Percentiles rank a stretch among this genome's conserved stretches.
Conservation (phyloP, 2,888 invertebrate genomes). For the Monochamus alternatus region DNA sequence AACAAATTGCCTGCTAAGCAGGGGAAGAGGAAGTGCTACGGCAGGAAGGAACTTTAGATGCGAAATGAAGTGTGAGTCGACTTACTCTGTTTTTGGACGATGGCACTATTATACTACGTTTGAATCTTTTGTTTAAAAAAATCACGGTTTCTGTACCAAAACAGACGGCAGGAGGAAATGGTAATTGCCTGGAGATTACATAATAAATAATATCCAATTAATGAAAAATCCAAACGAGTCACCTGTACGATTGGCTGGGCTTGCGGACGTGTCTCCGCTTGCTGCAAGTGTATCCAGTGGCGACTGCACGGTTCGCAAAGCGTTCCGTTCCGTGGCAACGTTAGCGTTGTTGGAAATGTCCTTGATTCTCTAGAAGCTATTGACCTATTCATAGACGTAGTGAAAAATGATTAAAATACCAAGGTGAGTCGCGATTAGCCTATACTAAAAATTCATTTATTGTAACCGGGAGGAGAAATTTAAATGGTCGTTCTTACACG, state of each 20-base stretch:
- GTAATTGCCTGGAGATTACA: too few species aligned
- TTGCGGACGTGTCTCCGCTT: not conserved
- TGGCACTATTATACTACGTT: too few species aligned
- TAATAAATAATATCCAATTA: too few species aligned
- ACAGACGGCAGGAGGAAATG: too few species aligned
- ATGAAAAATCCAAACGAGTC: not conserved
- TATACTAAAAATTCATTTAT: not conserved
- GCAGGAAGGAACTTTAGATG: too few species aligned
- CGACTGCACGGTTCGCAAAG: slow-evolving; percentile 24
- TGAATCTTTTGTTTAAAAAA: not conserved
- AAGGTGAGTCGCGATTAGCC: slow-evolving; percentile 24
- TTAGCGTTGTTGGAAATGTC: slow-evolving; percentile 48
- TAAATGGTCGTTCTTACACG: not conserved
- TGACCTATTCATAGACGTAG: slow-evolving; percentile 60
- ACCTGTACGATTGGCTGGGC: not conserved
- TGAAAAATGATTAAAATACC: slow-evolving; percentile 36
- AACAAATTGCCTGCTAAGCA: too few species aligned
- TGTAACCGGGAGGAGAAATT: slow-evolving; percentile 3
- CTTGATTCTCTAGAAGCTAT: slow-evolving; percentile 61
- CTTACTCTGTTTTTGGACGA: too few species aligned
- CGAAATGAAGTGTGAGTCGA: too few species aligned
- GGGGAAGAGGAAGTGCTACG: too few species aligned
- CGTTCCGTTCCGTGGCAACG: slow-evolving; percentile 20
- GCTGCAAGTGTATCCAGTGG: not conserved
- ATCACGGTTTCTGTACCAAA: too few species aligned